Evolutionary conservation across 1,140 invertebrate genomes (phyloP).

Genomic region (Notospermus geniculatus): DNA sequence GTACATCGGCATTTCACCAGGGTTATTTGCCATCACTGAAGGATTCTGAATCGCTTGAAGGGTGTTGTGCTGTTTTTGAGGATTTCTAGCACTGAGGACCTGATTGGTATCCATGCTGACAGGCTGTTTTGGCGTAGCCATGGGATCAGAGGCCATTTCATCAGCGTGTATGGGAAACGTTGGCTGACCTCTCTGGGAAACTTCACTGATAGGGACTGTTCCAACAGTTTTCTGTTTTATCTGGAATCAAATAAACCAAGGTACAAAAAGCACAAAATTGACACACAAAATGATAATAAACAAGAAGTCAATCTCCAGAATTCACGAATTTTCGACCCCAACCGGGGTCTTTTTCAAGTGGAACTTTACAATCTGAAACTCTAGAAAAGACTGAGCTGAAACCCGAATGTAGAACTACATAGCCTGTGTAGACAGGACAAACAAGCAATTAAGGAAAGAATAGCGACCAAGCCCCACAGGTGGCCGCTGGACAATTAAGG

Average conservation of each 20-base stretch:
- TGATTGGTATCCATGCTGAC: slow-evolving; percentile 4
- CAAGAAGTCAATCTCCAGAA: no score
- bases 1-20: slow-evolving; percentile 54
- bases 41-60: slow-evolving; percentile 3
- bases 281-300: no score
- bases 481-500: no score
- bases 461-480: no score
- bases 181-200: slow-evolving; percentile 15
- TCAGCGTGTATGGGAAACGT: slow-evolving; percentile 43
- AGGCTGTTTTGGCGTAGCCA: neutral
- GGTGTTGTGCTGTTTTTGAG: slow-evolving; percentile 19
- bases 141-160: slow-evolving; percentile 15
- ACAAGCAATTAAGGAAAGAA: no score
- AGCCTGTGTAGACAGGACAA: no score
- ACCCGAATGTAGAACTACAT: no score
- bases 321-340: no score
- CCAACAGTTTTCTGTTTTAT: slow-evolving; percentile 11
- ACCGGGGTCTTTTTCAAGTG: no score
- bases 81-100: slow-evolving; percentile 28
- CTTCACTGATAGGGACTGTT: slow-evolving; percentile 9
- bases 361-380: no score
- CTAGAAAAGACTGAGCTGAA: no score
- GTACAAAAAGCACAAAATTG: neutral
- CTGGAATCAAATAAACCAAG: slow-evolving; percentile 6
- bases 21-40: slow-evolving; percentile 31